A percentile compares a stretch with the other conserved stretches of the same genome.
phyloP scores from a whole-genome alignment of 2,888 invertebrate species.

The Trachelus iudaicus region DNA sequence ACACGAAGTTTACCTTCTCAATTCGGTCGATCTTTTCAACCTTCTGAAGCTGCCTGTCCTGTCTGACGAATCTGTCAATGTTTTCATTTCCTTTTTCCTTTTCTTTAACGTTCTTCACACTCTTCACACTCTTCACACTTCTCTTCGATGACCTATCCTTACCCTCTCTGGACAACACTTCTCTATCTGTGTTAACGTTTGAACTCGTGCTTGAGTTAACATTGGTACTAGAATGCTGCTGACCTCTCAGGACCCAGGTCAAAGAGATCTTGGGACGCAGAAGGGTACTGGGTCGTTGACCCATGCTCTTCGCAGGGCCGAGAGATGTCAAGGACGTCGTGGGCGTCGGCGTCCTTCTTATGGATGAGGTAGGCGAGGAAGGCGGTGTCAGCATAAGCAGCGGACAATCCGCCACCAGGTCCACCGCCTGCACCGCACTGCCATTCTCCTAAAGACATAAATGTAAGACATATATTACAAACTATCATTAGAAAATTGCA shows the following conservation, averaged over 20 bases:
- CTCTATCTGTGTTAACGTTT: slow-evolving; percentile 14
- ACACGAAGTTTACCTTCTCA: slow-evolving; percentile 28
- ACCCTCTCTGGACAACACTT: slow-evolving; percentile 12
- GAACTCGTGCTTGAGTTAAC: slow-evolving; percentile 55
- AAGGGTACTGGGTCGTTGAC: slow-evolving; percentile 54
- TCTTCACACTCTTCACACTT: slow-evolving; percentile 42
- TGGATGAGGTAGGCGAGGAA: slow-evolving; percentile 25
- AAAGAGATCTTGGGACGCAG: slow-evolving; percentile 75
- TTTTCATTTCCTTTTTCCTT: slow-evolving; percentile 43
- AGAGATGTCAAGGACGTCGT: slow-evolving; percentile 30
- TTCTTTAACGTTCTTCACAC: slow-evolving; percentile 38
- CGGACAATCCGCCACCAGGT: slow-evolving; percentile 58
- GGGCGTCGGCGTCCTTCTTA: slow-evolving; percentile 18
- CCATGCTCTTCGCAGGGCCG: slow-evolving; percentile 46
- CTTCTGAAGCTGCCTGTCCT: slow-evolving; percentile 40
- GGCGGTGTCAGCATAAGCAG: slow-evolving; percentile 32
- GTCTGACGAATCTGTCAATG: slow-evolving; percentile 36
- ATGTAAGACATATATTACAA: neutral
- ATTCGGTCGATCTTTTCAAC: slow-evolving; percentile 37
- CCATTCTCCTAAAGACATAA: slow-evolving; percentile 24
- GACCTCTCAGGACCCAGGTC: slow-evolving; percentile 80
- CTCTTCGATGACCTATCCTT: slow-evolving; percentile 45
- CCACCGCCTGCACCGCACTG: slow-evolving; percentile 50
- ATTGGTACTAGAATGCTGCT: slow-evolving; percentile 52
- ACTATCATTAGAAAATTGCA: neutral